These are phyloP conservation scores for Lapara coniferarum DNA, from an alignment of 2,888 invertebrate species.

Conservation along the genomic window DNA sequence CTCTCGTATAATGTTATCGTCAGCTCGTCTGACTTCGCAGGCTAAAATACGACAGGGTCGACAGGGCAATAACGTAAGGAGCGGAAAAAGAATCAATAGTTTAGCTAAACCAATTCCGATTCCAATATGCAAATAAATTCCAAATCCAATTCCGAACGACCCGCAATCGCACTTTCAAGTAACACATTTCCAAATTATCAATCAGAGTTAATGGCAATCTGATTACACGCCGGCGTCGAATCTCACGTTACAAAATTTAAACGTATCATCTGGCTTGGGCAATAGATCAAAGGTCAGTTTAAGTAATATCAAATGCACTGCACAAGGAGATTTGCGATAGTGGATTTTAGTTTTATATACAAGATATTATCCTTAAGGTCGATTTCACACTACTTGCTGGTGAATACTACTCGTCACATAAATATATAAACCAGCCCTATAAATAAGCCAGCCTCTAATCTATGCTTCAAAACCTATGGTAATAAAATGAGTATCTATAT, in stretches of 20 bases:
- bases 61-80: too few species aligned
- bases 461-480: too few species aligned
- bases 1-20: background rate
- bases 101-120: background rate
- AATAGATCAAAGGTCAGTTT: constrained; percentile 27
- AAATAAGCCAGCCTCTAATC: too few species aligned
- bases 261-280: constrained; percentile 26
- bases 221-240: constrained; percentile 11
- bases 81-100: too few species aligned
- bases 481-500: too few species aligned
- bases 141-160: background rate
- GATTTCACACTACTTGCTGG: too few species aligned
- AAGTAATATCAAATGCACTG: constrained; percentile 16
- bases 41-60: too few species aligned
- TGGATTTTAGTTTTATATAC: too few species aligned
- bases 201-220: constrained; percentile 18
- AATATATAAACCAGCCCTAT: too few species aligned
- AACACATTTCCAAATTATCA: constrained; percentile 15
- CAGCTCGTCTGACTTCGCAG: too few species aligned
- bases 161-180: background rate
- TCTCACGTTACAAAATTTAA: constrained; percentile 26
- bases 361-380: too few species aligned
- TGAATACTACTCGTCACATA: too few species aligned
- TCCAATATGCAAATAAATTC: background rate
- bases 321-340: background rate